A percentile compares a stretch with the other conserved stretches of the same genome.
These are phyloP conservation scores for Etheostoma spectabile DNA, from an alignment of 2,113 vertebrate species.

Conservation along the genomic window DNA sequence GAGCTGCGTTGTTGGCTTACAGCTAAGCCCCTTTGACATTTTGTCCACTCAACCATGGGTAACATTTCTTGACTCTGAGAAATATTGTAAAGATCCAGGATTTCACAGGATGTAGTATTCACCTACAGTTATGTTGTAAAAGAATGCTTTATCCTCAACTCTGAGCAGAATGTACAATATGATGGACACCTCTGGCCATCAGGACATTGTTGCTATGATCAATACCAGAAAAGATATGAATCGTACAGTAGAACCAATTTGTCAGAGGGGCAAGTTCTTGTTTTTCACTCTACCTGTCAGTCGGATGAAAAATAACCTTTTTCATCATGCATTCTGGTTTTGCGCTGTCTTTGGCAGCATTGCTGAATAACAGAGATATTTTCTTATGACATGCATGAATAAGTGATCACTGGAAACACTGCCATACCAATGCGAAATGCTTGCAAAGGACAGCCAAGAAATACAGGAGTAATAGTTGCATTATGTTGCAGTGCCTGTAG, in stretches of 20 bases:
- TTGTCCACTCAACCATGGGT: conserved; percentile 67
- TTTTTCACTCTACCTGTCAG: conserved; percentile 52
- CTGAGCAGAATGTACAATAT: conserved; percentile 51
- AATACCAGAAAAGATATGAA: conserved; percentile 64
- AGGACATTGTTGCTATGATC: conserved; percentile 50
- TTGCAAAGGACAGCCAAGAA: conserved; percentile 8
- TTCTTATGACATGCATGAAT: conserved; percentile 29
- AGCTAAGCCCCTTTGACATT: conserved; percentile 79
- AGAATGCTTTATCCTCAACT: conserved; percentile 8
- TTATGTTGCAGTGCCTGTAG: neutral
- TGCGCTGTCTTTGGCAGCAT: conserved; percentile 13
- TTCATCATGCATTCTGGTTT: conserved; percentile 31
- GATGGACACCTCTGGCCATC: conserved; percentile 57
- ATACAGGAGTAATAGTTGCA: neutral
- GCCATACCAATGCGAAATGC: conserved; percentile 9
- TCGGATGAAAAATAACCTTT: conserved; percentile 21
- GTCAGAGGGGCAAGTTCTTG: conserved; percentile 46
- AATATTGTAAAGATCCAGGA: conserved; percentile 47
- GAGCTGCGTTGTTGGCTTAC: conserved; percentile 61
- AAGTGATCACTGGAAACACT: conserved; percentile 5
- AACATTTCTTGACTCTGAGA: conserved; percentile 66
- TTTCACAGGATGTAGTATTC: conserved; percentile 50
- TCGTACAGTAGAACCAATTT: conserved; percentile 60
- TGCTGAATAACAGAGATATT: conserved; percentile 44
- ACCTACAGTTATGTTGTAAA: conserved; percentile 16